Percentiles rank a stretch among this genome's conserved stretches.
Conservation (phyloP, 2,888 invertebrate genomes). For the Falcaria lacertinaria region DNA sequence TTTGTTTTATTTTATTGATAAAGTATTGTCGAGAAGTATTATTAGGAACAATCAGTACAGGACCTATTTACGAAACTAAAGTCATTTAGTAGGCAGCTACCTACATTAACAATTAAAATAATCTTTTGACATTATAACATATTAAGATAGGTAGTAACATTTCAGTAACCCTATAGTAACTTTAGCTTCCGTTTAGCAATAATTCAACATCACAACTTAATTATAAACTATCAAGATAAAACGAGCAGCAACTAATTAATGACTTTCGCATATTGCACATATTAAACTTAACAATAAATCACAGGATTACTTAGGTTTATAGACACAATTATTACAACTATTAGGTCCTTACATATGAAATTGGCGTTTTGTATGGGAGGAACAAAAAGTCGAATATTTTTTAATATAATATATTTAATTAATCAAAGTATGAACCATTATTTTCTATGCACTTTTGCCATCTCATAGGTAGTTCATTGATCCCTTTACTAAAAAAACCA, state of each 20-base stretch:
- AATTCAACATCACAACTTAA: background rate
- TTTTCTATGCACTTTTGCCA: too few relatives aligned
- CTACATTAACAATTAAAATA: too few relatives aligned
- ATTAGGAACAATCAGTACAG: background rate
- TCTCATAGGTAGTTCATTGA: too few relatives aligned
- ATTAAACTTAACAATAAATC: constrained; percentile 4
- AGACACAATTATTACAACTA: background rate
- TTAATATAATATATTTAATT: too few relatives aligned
- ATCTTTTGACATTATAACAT: too few relatives aligned
- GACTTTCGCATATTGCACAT: constrained; percentile 2
- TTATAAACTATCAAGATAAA: constrained; percentile 2
- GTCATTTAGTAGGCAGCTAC: too few relatives aligned
- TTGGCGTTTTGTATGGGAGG: too few relatives aligned
- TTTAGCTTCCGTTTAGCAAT: constrained; percentile 3
- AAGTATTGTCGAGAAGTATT: constrained; percentile 1
- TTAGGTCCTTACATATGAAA: too few relatives aligned
- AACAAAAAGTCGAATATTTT: too few relatives aligned
- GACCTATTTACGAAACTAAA: too few relatives aligned
- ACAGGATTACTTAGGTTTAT: background rate
- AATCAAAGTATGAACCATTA: too few relatives aligned
- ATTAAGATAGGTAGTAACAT: background rate
- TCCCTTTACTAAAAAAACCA: too few relatives aligned
- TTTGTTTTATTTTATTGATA: constrained; percentile 3
- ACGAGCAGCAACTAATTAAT: constrained; percentile 5
- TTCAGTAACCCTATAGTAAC: constrained; percentile 1